Percentiles rank a stretch among this genome's conserved stretches.
These are phyloP conservation scores for Rhabditophanes sp. DNA, from an alignment of 2,888 invertebrate genomes.

Conservation along the genomic window DNA sequence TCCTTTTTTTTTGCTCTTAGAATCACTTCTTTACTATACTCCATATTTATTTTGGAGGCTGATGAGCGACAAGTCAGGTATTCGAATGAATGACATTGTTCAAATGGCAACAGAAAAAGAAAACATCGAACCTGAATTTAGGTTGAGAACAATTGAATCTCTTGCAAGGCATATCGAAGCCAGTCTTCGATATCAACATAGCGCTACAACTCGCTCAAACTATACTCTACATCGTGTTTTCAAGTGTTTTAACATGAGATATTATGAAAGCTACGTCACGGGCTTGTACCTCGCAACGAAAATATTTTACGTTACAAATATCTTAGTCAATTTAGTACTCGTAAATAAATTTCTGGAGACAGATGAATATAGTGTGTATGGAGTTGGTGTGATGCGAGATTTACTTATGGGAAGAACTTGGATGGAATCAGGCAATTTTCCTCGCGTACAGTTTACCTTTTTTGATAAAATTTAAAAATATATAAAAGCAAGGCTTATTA, in stretches of 20 bases:
- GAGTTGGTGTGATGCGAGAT: constrained; percentile 40
- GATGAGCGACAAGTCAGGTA: constrained; percentile 47
- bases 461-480: neutral
- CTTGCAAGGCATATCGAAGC: constrained; percentile 42
- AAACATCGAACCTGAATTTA: constrained; percentile 43
- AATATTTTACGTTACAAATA: constrained; percentile 41
- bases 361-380: constrained; percentile 40
- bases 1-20: constrained; percentile 44
- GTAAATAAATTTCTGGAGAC: constrained; percentile 43
- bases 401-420: constrained; percentile 36
- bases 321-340: constrained; percentile 36
- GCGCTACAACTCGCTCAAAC: constrained; percentile 39
- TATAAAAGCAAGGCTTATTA: neutral
- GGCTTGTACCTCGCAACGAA: constrained; percentile 43
- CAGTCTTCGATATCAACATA: constrained; percentile 42
- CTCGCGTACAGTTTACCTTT: too few relatives aligned
- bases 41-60: constrained; percentile 49
- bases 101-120: constrained; percentile 44
- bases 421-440: constrained; percentile 42
- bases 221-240: constrained; percentile 43
- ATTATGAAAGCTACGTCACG: constrained; percentile 43
- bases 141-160: constrained; percentile 41
- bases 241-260: constrained; percentile 43
- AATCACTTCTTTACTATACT: constrained; percentile 49
- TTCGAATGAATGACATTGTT: constrained; percentile 42